Conservation (phyloP, 2,797 vertebrate species). For the Pseudochaenichthys georgianus region DNA sequence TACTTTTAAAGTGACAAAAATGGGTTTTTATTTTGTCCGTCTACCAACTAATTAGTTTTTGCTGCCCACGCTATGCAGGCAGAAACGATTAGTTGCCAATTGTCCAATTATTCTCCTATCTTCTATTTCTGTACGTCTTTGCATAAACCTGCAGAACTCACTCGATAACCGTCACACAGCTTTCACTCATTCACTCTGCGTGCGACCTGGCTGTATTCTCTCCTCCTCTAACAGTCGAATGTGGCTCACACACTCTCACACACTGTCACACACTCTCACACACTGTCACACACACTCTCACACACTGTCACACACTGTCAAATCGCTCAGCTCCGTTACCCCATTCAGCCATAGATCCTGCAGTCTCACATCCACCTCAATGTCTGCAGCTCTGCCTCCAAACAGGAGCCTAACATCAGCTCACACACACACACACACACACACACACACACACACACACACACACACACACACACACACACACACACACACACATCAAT, state of each 20-base stretch:
- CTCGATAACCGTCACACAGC: neutral
- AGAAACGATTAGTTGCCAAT: neutral
- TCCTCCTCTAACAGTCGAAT: constrained; percentile 23
- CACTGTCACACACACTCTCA: no score
- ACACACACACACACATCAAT: no score
- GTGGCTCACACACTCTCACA: constrained; percentile 6
- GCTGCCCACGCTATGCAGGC: neutral
- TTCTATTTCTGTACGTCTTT: no score
- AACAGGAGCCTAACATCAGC: constrained; percentile 10
- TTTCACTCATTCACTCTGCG: neutral
- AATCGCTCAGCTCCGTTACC: constrained; percentile 1
- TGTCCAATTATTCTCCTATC: no score
- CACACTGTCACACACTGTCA: constrained; percentile 24
- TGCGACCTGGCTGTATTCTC: neutral
- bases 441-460: no score
- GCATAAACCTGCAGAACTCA: neutral
- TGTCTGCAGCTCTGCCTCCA: neutral
- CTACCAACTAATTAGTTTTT: no score
- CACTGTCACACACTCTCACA: no score
- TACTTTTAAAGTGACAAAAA: no score
- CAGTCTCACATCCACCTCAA: constrained; percentile 13
- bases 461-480: no score
- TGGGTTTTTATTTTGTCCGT: no score
- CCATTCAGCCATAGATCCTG: constrained; percentile 26
- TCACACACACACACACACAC: constrained; percentile 12